Percentiles rank a stretch among this genome's conserved stretches.
Conservation (phyloP, 1,140 invertebrate genomes). For the Drosophila triauraria region DNA sequence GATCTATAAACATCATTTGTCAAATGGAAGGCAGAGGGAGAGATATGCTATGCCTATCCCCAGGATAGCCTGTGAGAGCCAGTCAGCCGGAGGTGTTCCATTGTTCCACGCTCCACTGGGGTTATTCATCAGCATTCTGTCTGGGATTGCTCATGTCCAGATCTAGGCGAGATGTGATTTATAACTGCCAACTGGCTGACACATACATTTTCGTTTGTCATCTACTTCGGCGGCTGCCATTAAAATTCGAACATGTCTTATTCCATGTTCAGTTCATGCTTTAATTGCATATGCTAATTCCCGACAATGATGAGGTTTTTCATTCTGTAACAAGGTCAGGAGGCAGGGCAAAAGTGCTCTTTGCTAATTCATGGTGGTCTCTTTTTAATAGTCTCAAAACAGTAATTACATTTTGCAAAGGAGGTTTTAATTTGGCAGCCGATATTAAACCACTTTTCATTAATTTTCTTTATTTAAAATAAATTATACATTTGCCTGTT, state of each 20-base stretch:
- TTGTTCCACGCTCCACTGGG: slow-evolving; percentile 56
- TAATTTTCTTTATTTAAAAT: not conserved
- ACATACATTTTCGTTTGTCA: slow-evolving; percentile 59
- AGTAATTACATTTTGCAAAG: not conserved
- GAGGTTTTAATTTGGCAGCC: not conserved
- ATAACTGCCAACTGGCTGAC: slow-evolving; percentile 43
- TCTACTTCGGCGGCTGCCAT: slow-evolving; percentile 55
- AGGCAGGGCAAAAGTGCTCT: too few relatives aligned
- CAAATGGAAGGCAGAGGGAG: slow-evolving; percentile 10
- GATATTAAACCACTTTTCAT: not conserved
- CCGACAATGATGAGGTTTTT: slow-evolving; percentile 28
- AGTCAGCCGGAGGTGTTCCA: slow-evolving; percentile 32
- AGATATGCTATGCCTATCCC: slow-evolving; percentile 16
- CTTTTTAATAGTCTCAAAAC: not conserved
- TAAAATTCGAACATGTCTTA: slow-evolving; percentile 64
- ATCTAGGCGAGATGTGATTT: slow-evolving; percentile 52
- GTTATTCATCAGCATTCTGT: slow-evolving; percentile 35
- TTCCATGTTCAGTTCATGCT: slow-evolving; percentile 52
- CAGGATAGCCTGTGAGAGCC: slow-evolving; percentile 45
- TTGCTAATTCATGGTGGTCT: slow-evolving; percentile 12
- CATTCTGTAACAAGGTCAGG: slow-evolving; percentile 14
- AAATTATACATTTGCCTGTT: too few relatives aligned
- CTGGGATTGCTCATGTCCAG: slow-evolving; percentile 51
- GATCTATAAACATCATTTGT: slow-evolving; percentile 54
- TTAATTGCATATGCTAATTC: slow-evolving; percentile 58